Percentiles rank a stretch among this genome's conserved stretches.
Conservation (phyloP, 1,140 invertebrate species). For the Apolygus lucorum region DNA sequence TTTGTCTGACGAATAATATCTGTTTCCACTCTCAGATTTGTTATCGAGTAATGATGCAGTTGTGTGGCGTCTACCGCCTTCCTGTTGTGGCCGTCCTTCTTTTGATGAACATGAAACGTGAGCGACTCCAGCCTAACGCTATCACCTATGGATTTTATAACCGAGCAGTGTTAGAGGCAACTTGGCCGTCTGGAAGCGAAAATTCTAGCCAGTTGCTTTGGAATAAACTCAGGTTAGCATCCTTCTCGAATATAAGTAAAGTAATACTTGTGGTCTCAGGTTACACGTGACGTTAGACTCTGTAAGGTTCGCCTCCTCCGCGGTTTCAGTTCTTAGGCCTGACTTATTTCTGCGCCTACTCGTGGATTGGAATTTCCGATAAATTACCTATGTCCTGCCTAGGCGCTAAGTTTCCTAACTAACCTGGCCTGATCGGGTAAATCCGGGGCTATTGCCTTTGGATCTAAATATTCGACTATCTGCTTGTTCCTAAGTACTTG, state of each 20-base stretch:
- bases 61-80: slow-evolving; percentile 89
- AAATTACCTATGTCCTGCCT: no score
- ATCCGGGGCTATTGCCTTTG: no score
- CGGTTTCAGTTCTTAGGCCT: no score
- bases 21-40: slow-evolving; percentile 58
- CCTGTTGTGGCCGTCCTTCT: slow-evolving; percentile 92
- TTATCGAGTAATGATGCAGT: slow-evolving; percentile 96
- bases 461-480: no score
- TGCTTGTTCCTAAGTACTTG: no score
- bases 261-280: not conserved
- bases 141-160: slow-evolving; percentile 91
- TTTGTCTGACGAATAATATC: no score
- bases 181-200: slow-evolving; percentile 82
- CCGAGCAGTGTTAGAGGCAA: slow-evolving; percentile 80
- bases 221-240: slow-evolving; percentile 75
- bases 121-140: slow-evolving; percentile 89
- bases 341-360: no score
- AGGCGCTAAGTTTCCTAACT: no score
- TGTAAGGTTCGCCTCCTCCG: no score
- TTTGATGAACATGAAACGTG: slow-evolving; percentile 90
- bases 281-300: not conserved
- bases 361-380: no score
- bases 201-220: slow-evolving; percentile 76
- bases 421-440: no score
- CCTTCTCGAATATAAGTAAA: not conserved